These are phyloP conservation scores for Xyrauchen texanus DNA, from an alignment of 2,113 vertebrate species.

Conservation along the genomic window DNA sequence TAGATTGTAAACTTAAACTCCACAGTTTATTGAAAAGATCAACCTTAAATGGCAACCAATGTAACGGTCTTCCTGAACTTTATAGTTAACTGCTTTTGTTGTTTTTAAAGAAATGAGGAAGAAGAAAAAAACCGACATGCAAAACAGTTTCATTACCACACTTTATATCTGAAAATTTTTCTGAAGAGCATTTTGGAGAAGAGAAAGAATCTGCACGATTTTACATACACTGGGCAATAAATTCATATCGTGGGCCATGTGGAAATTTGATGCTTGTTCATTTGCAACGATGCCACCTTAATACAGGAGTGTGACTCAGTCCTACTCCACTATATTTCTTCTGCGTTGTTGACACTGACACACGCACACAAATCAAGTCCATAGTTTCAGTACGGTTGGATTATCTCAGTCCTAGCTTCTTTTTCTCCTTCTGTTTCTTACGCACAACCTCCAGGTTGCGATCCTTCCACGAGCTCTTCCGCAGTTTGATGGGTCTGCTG, in stretches of 20 bases:
- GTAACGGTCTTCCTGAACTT: not conserved
- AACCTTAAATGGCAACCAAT: not conserved
- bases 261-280: not conserved
- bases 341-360: not conserved
- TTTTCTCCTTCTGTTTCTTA: constrained; percentile 93
- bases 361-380: constrained; percentile 1
- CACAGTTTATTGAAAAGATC: constrained; percentile 41
- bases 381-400: not conserved
- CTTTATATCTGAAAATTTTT: not conserved
- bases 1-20: not conserved
- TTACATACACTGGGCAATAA: not conserved
- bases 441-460: constrained; percentile 89
- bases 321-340: not conserved
- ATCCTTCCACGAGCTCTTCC: constrained; percentile 94
- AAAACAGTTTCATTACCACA: not conserved
- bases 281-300: not conserved
- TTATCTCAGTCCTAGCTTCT: constrained; percentile 89
- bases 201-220: not conserved
- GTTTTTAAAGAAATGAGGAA: not conserved
- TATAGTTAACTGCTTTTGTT: not conserved
- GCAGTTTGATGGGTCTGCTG: constrained; percentile 89
- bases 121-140: not conserved
- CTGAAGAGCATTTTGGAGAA: not conserved
- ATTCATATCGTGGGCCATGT: not conserved
- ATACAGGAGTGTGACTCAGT: not conserved